Evolutionary conservation across 2,888 invertebrate species (phyloP).

Genomic region (Acronicta leporina): DNA sequence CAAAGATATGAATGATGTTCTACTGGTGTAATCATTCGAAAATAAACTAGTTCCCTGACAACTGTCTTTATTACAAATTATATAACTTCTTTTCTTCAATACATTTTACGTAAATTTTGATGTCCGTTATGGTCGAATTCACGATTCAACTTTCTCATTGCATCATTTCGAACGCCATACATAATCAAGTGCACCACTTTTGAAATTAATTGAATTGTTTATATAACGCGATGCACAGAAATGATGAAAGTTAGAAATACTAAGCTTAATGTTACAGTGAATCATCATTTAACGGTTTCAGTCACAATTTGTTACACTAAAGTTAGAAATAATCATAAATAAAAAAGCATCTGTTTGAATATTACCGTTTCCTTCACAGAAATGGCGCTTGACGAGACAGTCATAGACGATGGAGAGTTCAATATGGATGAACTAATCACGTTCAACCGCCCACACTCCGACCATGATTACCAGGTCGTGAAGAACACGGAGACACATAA

Average conservation of each 20-base stretch:
- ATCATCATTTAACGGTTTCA: constrained; percentile 13
- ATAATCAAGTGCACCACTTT: constrained; percentile 46
- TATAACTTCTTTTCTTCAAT: constrained; percentile 26
- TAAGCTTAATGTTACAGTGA: constrained; percentile 1
- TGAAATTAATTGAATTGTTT: constrained; percentile 31
- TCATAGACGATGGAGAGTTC: constrained; percentile 89
- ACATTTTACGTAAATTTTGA: constrained; percentile 46
- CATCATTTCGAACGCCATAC: constrained; percentile 41
- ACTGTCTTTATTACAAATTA: constrained; percentile 26
- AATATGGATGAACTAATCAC: constrained; percentile 90
- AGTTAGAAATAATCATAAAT: neutral
- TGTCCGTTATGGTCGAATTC: constrained; percentile 48
- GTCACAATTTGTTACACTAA: neutral
- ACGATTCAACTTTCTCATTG: constrained; percentile 52
- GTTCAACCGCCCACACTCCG: constrained; percentile 85
- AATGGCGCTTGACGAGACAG: constrained; percentile 82
- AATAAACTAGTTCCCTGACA: constrained; percentile 17
- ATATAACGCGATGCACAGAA: constrained; percentile 37
- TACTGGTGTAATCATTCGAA: constrained; percentile 1
- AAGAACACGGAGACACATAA: constrained; percentile 71
- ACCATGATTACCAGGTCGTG: constrained; percentile 86
- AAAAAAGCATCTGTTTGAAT: constrained; percentile 1
- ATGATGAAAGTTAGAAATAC: constrained; percentile 32
- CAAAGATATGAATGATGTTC: constrained; percentile 7
- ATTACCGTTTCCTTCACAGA: constrained; percentile 64